Evolutionary conservation across 2,797 vertebrate species (phyloP), one percentile per base, ranked within the genome.

Genomic region (Myotis pilosus): DNA sequence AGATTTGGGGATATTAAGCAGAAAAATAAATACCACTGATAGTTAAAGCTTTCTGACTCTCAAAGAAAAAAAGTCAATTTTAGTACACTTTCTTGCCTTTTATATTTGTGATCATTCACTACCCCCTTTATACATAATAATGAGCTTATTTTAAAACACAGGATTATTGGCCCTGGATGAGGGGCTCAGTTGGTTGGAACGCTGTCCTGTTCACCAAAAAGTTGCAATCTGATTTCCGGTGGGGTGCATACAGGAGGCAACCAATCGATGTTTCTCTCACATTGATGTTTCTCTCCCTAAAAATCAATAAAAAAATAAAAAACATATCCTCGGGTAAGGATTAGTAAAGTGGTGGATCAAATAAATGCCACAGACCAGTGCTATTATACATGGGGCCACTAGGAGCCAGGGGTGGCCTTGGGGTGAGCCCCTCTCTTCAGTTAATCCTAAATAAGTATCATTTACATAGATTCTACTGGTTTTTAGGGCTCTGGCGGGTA

Each of bases 91-190:
- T 69, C 41, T 62, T 80, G 38, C 51, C 66, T 62, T 89, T 87
- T 33, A 15, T 71, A 62, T 38, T 38, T 74, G 49, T 91, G 22
- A 79, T 84, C 13, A 74, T 60, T 89, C 38, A 88, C 71, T 60
- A 69, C 17, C 36, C 41, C 11, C 72, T 75, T 75, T 85, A 74
- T 85, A 94, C 47, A 76, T 38, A 60, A 78, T 23, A 86, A 5
- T 84, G 66, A 88, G 57, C 44, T 95, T 44, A 69, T 87, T 72
- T 62, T 57, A 87, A 82, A 89, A 87, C 22, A 71, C 22, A 84
- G 41, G 20, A 38, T 64, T 64, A 64, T 8, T 64, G 62, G 64
- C n/a, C 64, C 17, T 36, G n/a, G 17, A n/a, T 36, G n/a, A 33
- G 17, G n/a, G 30, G 64, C n/a, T 68, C 64, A 68, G n/a, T 36